Evolutionary conservation across 1,140 invertebrate species (phyloP), one percentile per base, ranked within the genome.

Genomic region (Drosophila insularis): DNA sequence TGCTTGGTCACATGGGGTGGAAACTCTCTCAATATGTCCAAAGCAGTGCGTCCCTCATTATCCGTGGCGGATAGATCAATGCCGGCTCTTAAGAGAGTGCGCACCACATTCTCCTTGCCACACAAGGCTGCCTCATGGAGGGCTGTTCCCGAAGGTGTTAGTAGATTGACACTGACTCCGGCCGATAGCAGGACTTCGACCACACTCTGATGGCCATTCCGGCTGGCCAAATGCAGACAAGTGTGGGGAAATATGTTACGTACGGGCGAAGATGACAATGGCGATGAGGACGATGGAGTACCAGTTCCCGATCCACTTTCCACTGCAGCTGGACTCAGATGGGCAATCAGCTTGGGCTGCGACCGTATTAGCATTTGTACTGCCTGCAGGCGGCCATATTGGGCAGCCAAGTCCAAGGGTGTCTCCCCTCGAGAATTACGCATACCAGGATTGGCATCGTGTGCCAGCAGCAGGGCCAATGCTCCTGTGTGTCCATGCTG

Each of bases 61-160:
- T 99, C 96, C 10, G 95, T 93, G 46, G 97, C 95, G 64, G 95
- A 94, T 11, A 97, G 93, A 92, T 98, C 96, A 21, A 97, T 96
- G 4, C 97, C 97, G 62, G 95, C 93, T 46, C 97, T 95, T 4
- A 99, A 91, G 13, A 99, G 93, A 0, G 97, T 94, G 60, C 95
- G 93, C 4, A 98, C 98, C 27, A 98, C 97, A 72, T 97, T 96
- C 73, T 97, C 94, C 93, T 99, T 99, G 58, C 98, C 98, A 92
- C 96, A 98, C 5, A 98, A 94, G 0, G 97, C 98, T 1, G 98
- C 98, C 89, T 99, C 98, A 93, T 99, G 98, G 68, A 99, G 94
- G 0, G 98, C 97, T 1, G 97, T 98, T 0, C 98, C 98, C 27
- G 95, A 95, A 58, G 95, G 94, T 1, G 98, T 98, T 73, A 96